Evolutionary conservation across 2,888 invertebrate species (phyloP).

Genomic region (Caenorhabditis drosophilae): DNA sequence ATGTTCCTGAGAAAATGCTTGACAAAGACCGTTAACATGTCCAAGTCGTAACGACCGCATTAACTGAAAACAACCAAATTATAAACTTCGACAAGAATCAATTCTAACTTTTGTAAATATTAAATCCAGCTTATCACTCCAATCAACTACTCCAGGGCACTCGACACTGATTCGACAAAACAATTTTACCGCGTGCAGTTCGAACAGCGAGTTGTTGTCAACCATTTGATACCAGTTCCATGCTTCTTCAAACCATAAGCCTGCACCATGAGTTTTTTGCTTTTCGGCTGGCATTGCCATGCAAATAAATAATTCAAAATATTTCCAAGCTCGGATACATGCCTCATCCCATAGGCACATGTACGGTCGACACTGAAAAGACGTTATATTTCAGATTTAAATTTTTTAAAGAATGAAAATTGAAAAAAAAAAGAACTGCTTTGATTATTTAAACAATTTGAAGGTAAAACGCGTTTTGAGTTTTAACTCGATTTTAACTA

Average conservation of each 20-base stretch:
- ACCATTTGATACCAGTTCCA: constrained; percentile 70
- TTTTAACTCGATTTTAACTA: no score
- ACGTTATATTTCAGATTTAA: no score
- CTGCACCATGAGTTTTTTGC: constrained; percentile 69
- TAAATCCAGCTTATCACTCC: constrained; percentile 83
- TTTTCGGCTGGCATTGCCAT: constrained; percentile 55
- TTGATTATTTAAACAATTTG: no score
- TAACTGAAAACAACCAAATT: constrained; percentile 25
- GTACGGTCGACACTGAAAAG: constrained; percentile 76
- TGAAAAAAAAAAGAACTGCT: no score
- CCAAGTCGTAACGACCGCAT: constrained; percentile 53
- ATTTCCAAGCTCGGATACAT: constrained; percentile 73
- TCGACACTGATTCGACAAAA: constrained; percentile 74
- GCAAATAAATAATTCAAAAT: constrained; percentile 81
- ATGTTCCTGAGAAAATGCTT: constrained; percentile 39
- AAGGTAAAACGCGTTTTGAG: no score
- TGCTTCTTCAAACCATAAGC: constrained; percentile 72
- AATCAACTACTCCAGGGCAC: constrained; percentile 77
- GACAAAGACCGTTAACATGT: constrained; percentile 74
- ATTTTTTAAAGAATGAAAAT: no score
- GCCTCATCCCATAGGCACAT: constrained; percentile 78
- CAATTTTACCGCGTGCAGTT: constrained; percentile 74
- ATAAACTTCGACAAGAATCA: constrained; percentile 21
- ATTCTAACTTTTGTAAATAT: constrained; percentile 72
- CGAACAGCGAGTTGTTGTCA: constrained; percentile 71